These are phyloP conservation scores for Hormaphis cornu DNA, from an alignment of 1,140 invertebrate genomes.

Conservation along the genomic window DNA sequence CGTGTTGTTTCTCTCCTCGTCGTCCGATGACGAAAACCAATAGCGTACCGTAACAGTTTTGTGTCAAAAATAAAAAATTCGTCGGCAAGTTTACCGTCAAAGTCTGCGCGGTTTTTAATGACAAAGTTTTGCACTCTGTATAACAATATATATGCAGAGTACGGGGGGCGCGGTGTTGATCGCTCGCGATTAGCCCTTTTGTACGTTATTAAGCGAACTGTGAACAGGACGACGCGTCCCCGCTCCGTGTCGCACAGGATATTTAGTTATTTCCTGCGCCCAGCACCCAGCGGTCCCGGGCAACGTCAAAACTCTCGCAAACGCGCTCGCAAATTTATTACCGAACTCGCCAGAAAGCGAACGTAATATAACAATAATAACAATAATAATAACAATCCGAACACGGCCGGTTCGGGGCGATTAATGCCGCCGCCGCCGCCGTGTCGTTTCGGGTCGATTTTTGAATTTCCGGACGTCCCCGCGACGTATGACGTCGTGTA, in stretches of 20 bases:
- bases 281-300: too few relatives aligned
- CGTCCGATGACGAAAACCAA: too few relatives aligned
- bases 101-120: too few relatives aligned
- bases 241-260: slow-evolving; percentile 2
- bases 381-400: too few relatives aligned
- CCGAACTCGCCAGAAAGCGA: neutral
- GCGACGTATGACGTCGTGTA: too few relatives aligned
- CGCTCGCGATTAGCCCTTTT: slow-evolving; percentile 25
- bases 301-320: neutral
- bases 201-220: slow-evolving; percentile 30
- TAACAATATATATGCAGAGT: too few relatives aligned
- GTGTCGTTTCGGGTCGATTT: slow-evolving; percentile 26
- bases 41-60: too few relatives aligned
- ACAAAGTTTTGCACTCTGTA: too few relatives aligned
- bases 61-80: too few relatives aligned
- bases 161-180: neutral
- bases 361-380: too few relatives aligned
- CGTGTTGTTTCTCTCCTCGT: too few relatives aligned
- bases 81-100: too few relatives aligned
- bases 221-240: slow-evolving; percentile 2
- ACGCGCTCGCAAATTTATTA: neutral
- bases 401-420: neutral
- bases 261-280: slow-evolving; percentile 27
- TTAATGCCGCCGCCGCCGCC: neutral
- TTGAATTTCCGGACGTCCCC: slow-evolving; percentile 19